Evolutionary conservation across 30 jellyfish, hydroid and myxozoan species (phyloP).

Genomic region (Catostylus mosaicus): DNA sequence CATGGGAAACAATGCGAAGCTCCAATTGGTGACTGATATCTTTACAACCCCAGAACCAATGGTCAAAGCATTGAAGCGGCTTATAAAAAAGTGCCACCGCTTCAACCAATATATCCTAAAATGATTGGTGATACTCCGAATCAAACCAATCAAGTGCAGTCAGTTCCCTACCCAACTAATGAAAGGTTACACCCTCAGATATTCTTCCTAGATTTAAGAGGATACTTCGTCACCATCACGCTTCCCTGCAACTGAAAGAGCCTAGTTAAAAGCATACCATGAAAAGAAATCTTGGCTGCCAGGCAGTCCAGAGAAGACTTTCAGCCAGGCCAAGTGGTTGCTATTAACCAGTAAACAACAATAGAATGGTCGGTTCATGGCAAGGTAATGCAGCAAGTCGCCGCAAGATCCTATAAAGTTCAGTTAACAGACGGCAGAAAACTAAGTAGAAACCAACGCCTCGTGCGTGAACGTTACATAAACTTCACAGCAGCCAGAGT

Average conservation of each 20-base stretch:
- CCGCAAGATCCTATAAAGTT: conserved; percentile 50
- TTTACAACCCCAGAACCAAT: conserved; percentile 36
- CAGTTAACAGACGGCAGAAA: conserved; percentile 29
- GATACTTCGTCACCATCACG: conserved; percentile 16
- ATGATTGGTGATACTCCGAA: conserved; percentile 43
- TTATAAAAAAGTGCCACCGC: conserved; percentile 46
- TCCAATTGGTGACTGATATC: too few relatives aligned
- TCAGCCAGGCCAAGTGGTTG: conserved; percentile 52
- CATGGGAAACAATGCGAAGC: too few relatives aligned
- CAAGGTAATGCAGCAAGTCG: conserved; percentile 18
- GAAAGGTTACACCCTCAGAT: conserved; percentile 46
- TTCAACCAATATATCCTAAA: conserved; percentile 43
- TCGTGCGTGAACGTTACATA: conserved; percentile 37
- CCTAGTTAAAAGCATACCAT: not conserved
- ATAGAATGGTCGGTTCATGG: conserved; percentile 59
- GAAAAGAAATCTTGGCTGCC: not conserved
- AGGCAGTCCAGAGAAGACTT: conserved; percentile 34
- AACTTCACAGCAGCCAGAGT: conserved; percentile 37
- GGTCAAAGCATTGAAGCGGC: conserved; percentile 38
- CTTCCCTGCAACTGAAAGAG: not conserved
- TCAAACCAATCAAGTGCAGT: conserved; percentile 60
- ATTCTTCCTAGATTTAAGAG: conserved; percentile 42
- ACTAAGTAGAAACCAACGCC: conserved; percentile 43
- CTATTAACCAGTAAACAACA: conserved; percentile 47
- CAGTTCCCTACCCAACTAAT: conserved; percentile 58